Evolutionary conservation across 2,797 vertebrate genomes (phyloP).

Genomic region (Saxicola maurus): DNA sequence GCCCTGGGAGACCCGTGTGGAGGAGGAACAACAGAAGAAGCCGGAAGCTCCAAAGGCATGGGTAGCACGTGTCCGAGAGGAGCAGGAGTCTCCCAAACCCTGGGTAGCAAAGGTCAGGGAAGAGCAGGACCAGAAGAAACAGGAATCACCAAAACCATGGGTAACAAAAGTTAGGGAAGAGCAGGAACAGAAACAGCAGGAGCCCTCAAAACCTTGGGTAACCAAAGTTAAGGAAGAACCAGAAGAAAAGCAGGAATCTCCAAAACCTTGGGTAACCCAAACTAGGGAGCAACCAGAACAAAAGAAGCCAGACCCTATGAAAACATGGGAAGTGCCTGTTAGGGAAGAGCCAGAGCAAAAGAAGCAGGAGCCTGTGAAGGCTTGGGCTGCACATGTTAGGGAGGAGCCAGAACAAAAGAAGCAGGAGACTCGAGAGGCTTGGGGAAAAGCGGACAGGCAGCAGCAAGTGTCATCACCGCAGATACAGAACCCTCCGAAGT

Average conservation of each 20-base stretch:
- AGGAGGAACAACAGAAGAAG: constrained; percentile 61
- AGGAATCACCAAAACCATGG: constrained; percentile 57
- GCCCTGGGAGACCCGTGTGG: constrained; percentile 13
- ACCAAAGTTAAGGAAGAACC: constrained; percentile 63
- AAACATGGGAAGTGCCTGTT: constrained; percentile 60
- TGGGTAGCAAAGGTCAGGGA: constrained; percentile 52
- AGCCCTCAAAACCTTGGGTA: constrained; percentile 80
- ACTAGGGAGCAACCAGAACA: constrained; percentile 65
- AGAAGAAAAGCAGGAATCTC: constrained; percentile 70
- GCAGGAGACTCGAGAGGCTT: constrained; percentile 76
- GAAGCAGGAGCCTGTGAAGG: constrained; percentile 62
- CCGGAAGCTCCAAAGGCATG: constrained; percentile 48
- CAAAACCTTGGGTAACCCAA: constrained; percentile 79
- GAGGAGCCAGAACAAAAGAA: constrained; percentile 70
- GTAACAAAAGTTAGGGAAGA: constrained; percentile 54
- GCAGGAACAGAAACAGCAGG: constrained; percentile 62
- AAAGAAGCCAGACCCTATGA: constrained; percentile 58
- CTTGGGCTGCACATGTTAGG: constrained; percentile 61
- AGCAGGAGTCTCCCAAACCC: constrained; percentile 53
- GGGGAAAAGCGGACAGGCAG: constrained; percentile 73
- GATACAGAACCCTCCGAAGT: constrained; percentile 69
- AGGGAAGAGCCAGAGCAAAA: constrained; percentile 68
- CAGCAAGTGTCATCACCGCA: constrained; percentile 52
- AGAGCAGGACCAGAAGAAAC: constrained; percentile 64
- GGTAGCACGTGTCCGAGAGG: constrained; percentile 43